A percentile compares a stretch with the other conserved stretches of the same genome.
These are phyloP conservation scores for Trichogramma pretiosum DNA, from an alignment of 1,140 invertebrate species.

Conservation along the genomic window DNA sequence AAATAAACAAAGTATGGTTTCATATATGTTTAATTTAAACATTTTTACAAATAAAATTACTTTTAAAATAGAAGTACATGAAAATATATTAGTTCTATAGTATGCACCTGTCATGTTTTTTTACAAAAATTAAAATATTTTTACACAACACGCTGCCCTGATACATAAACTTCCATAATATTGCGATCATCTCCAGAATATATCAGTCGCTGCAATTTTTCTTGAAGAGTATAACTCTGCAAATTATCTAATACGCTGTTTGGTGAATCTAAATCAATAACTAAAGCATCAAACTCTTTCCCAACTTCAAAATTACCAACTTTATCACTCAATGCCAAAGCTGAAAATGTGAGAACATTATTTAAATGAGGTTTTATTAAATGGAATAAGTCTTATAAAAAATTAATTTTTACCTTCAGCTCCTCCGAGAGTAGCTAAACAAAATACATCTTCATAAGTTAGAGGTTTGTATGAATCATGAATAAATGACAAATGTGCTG, in stretches of 20 bases:
- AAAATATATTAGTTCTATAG: neutral
- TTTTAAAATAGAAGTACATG: too few relatives aligned
- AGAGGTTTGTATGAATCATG: constrained; percentile 49
- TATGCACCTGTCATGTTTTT: neutral
- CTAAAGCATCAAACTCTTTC: constrained; percentile 79
- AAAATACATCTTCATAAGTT: constrained; percentile 69
- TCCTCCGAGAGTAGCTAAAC: constrained; percentile 77
- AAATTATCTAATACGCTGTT: constrained; percentile 50
- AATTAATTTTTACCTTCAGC: constrained; percentile 54
- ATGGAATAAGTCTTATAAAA: neutral
- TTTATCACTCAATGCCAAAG: constrained; percentile 59
- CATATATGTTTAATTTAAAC: too few relatives aligned
- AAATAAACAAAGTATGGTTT: too few relatives aligned
- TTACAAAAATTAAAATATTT: neutral
- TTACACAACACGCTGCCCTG: constrained; percentile 54
- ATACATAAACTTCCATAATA: constrained; percentile 66
- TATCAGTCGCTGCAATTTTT: constrained; percentile 72
- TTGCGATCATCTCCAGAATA: constrained; percentile 79
- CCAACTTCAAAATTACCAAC: constrained; percentile 72
- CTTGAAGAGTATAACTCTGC: constrained; percentile 41
- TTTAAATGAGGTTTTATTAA: neutral
- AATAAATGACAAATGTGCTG: constrained; percentile 54
- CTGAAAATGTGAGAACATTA: constrained; percentile 42
- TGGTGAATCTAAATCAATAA: constrained; percentile 53
- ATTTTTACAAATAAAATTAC: neutral